A percentile compares a stretch with the other conserved stretches of the same genome.
Conservation (phyloP, 1,140 invertebrate genomes). For the Pogonomyrmex californicus region DNA sequence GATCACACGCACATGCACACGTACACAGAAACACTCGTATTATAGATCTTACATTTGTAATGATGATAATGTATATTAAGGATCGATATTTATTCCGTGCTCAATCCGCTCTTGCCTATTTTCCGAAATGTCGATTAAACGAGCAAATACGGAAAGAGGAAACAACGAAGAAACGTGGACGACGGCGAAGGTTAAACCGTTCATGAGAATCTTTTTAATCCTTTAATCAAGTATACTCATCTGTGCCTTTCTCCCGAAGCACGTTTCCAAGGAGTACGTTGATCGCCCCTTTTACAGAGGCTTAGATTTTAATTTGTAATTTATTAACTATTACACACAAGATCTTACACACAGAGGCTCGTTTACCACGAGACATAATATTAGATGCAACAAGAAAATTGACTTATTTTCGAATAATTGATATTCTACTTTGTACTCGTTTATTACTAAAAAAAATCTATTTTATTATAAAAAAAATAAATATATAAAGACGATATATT, state of each 20-base stretch:
- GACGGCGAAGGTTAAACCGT: neutral
- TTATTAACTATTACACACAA: neutral
- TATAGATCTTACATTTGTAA: neutral
- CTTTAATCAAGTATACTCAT: slow-evolving; percentile 5
- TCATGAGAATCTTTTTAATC: slow-evolving; percentile 12
- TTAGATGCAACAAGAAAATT: slow-evolving; percentile 7
- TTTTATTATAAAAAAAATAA: neutral
- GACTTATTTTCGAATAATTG: neutral
- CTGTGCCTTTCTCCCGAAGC: slow-evolving; percentile 2
- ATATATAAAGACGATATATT: neutral
- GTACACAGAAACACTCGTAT: neutral
- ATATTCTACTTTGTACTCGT: neutral
- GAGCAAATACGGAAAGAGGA: neutral
- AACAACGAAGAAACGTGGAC: neutral
- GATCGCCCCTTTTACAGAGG: neutral
- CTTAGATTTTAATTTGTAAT: slow-evolving; percentile 41
- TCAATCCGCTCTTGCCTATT: slow-evolving; percentile 13
- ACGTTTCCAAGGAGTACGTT: slow-evolving; percentile 3
- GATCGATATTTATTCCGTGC: neutral
- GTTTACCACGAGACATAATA: neutral
- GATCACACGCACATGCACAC: neutral
- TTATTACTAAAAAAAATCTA: neutral
- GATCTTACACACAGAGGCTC: neutral
- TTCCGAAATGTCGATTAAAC: neutral
- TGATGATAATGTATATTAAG: neutral